Base-by-base conservation (phyloP, 2,797 vertebrate genomes). In the Chromobotia macracanthus region DNA sequence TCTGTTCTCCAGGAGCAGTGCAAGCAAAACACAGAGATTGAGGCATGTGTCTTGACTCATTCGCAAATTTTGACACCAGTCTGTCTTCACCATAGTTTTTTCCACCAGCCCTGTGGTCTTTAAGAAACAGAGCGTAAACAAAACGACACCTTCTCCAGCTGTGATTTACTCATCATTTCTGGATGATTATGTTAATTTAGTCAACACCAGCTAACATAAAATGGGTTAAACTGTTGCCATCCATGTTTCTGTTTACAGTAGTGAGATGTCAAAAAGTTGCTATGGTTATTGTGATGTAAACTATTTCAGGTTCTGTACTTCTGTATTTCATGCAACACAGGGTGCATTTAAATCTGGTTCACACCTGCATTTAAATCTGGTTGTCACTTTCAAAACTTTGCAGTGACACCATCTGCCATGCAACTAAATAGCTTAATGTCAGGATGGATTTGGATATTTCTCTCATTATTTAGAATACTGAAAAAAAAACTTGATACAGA, bases 221-320 rank as follows among this genome's bases (percentile, higher is more conserved):
- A 58, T 12, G 10, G 21, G 31, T 75, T 75, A 53, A 75, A 53
- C 28, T 53, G 48, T 55, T 65, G 13, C 5, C 61, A 53, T 25
- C 3, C 2, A 7, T 55, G 31, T 51, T 23, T 38, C 41, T 53
- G 44, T 66, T 41, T 55, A 25, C 61, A 28, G 10, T 23, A 7
- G 11, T 1, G 3, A 75, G 21, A 53, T 44, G 50, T 28, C 63
- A 75, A 44, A 44, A 44, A 7, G 21, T 13, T 56, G 51, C 12
- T 66, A 66, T 55, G 53, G 35, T 75, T 21, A 38, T 28, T 4
- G 0, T 38, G 13, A 21, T 44, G 19, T 77, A 25, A 76, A 56
- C 21, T 35, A 56, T 12, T 9, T 16, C 11, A 5, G n/a, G 3
- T 67, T 56, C 31, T 21, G 53, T 23, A 12, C 19, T 3, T 53